Evolutionary conservation across 92 coral and sea anemone genomes (phyloP).

Genomic region (Palythoa grandiflora): DNA sequence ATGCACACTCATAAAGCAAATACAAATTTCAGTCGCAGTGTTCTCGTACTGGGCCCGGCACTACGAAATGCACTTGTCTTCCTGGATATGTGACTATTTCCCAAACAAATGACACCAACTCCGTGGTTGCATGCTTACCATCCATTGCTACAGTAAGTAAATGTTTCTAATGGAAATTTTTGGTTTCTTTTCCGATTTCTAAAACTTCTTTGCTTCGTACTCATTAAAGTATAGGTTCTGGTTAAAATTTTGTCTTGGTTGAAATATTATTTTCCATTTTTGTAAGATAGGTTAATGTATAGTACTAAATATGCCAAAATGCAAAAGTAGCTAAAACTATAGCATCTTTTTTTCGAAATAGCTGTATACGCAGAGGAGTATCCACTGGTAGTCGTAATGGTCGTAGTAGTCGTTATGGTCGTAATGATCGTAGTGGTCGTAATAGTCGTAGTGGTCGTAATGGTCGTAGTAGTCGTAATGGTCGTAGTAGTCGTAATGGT

Average conservation of each 20-base stretch:
- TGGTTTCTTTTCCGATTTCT: not conserved
- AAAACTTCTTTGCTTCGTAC: not conserved
- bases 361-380: too few relatives aligned
- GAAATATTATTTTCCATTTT: not conserved
- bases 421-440: too few relatives aligned
- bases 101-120: not conserved
- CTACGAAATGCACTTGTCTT: not conserved
- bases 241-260: not conserved
- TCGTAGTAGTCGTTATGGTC: too few relatives aligned
- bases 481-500: too few relatives aligned
- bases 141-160: slow-evolving; percentile 43
- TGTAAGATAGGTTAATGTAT: not conserved
- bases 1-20: not conserved
- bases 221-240: not conserved
- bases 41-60: slow-evolving; percentile 35
- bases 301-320: not conserved
- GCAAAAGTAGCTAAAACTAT: not conserved
- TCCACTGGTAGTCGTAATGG: too few relatives aligned
- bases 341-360: too few relatives aligned
- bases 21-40: slow-evolving; percentile 4
- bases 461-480: too few relatives aligned
- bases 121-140: not conserved
- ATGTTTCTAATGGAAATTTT: not conserved
- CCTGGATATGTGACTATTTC: slow-evolving; percentile 21
- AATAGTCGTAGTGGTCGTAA: too few relatives aligned